Evolutionary conservation across 2,797 vertebrate genomes (phyloP).

Genomic region (Synanceia verrucosa): DNA sequence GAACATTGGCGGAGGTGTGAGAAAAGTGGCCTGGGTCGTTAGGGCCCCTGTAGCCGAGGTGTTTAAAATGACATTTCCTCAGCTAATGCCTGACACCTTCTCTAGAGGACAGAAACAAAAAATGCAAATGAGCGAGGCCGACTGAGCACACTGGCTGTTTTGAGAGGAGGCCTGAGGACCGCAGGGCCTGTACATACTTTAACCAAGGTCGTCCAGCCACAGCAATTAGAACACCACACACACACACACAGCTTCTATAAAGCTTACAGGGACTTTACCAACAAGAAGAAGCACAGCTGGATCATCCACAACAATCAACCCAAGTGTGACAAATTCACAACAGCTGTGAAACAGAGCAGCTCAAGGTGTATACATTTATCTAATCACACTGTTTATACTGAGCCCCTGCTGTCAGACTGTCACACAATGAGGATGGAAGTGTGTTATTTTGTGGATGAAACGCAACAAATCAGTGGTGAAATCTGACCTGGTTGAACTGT

Average conservation of each 20-base stretch:
- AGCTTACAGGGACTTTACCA: constrained; percentile 15
- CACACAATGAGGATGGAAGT: neutral
- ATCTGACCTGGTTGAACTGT: constrained; percentile 23
- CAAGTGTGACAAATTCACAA: constrained; percentile 25
- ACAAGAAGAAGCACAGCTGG: constrained; percentile 24
- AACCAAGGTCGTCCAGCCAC: constrained; percentile 69
- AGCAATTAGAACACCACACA: constrained; percentile 48
- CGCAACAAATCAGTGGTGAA: neutral
- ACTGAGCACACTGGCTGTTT: constrained; percentile 28
- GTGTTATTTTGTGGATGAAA: neutral
- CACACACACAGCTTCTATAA: neutral
- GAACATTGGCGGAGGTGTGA: constrained; percentile 76
- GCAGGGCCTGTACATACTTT: constrained; percentile 25
- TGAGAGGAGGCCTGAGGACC: constrained; percentile 44
- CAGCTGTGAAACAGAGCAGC: constrained; percentile 37
- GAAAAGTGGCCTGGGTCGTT: constrained; percentile 67
- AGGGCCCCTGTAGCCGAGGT: constrained; percentile 56
- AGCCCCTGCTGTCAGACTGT: neutral
- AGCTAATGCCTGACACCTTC: constrained; percentile 66
- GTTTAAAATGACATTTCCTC: constrained; percentile 78
- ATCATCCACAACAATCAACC: constrained; percentile 23
- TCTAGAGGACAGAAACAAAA: constrained; percentile 21
- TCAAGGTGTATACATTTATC: constrained; percentile 17
- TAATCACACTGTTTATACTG: constrained; percentile 15
- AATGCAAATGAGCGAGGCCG: constrained; percentile 56